A percentile compares a stretch with the other conserved stretches of the same genome.
Evolutionary conservation across 92 coral and sea anemone genomes (phyloP).

Genomic region (Palythoa caribaeorum): DNA sequence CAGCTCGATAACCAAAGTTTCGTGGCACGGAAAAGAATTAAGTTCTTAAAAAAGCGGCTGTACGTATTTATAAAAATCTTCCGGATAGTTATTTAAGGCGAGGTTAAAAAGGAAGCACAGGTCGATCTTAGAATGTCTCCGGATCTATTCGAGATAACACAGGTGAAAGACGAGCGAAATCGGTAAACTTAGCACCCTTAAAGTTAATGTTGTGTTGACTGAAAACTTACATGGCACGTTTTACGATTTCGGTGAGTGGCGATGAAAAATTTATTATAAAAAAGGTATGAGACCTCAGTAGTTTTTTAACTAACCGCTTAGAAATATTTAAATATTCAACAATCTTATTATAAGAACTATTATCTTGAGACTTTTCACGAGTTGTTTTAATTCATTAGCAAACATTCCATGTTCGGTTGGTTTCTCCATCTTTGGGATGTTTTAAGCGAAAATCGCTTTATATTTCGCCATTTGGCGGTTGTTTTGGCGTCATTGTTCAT

Average conservation of each 20-base stretch:
- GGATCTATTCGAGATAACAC: constrained; percentile 47
- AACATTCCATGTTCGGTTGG: constrained; percentile 67
- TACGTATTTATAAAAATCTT: constrained; percentile 42
- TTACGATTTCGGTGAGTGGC: background rate
- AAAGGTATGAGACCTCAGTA: background rate
- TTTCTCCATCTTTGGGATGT: constrained; percentile 32
- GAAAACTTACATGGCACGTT: background rate
- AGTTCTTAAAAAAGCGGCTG: background rate
- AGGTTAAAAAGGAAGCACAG: constrained; percentile 31
- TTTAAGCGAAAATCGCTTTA: constrained; percentile 3
- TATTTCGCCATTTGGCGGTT: constrained; percentile 64
- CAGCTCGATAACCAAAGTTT: constrained; percentile 32
- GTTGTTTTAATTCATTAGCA: constrained; percentile 85
- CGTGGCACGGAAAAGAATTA: background rate
- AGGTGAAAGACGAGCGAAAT: constrained; percentile 41
- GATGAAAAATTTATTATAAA: constrained; percentile 2
- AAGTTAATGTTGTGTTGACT: constrained; percentile 5
- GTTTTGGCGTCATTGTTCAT: background rate
- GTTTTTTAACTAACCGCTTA: constrained; percentile 17
- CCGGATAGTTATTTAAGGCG: constrained; percentile 57
- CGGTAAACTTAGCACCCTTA: constrained; percentile 34
- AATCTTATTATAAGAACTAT: constrained; percentile 65
- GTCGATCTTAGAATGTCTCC: constrained; percentile 39
- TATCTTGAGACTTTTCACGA: constrained; percentile 66
- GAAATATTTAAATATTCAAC: constrained; percentile 68